Evolutionary conservation across 2,888 invertebrate species (phyloP), one percentile per base, ranked within the genome.

Genomic region (Euphydryas editha): DNA sequence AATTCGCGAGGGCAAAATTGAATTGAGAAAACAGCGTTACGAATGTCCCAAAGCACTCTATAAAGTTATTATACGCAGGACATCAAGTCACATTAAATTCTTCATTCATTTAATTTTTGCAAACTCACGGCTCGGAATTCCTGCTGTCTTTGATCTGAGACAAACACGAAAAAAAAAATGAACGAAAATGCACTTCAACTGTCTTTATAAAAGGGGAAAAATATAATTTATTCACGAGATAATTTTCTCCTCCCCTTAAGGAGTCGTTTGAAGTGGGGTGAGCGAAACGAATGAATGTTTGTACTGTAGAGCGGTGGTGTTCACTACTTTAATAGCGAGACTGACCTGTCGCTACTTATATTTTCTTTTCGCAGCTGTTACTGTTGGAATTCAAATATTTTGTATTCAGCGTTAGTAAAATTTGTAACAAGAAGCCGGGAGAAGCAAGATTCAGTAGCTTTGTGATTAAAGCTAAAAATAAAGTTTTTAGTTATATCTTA

Each of bases 191-290:
- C 91, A 92, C 90, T 92, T 86, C 85, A 88, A 82, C 86, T 86
- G 90, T 91, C 92, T 92, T 92, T 87, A 91, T 92, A 89, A 90
- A 88, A 86, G 89, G 89, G 82, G 86, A 84, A 85, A 87, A 90
- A 90, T 90, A 91, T 92, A 91, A 92, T 92, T 92, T 92, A 92
- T 92, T 92, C 92, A 92, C 84, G 87, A 90, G 91, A 92, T 92
- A 92, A 92, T 92, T 92, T 91, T 89, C 92, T 91, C 85, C 85
- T 86, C 87, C 87, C 88, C 87, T 85, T 82, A 85, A 85, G 83
- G 83, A 86, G 86, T 79, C 84, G 84, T 84, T 89, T 86, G 83
- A 85, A 87, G 86, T 83, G 79, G 86, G 63, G 63, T 78, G 82
- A 76, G 78, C 79, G 39, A 82, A 30, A 81, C 81, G 83, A 82